Percentiles rank a stretch among this genome's conserved stretches.
Evolutionary conservation across 2,797 vertebrate species (phyloP).

Genomic region (Amniataba percoides): DNA sequence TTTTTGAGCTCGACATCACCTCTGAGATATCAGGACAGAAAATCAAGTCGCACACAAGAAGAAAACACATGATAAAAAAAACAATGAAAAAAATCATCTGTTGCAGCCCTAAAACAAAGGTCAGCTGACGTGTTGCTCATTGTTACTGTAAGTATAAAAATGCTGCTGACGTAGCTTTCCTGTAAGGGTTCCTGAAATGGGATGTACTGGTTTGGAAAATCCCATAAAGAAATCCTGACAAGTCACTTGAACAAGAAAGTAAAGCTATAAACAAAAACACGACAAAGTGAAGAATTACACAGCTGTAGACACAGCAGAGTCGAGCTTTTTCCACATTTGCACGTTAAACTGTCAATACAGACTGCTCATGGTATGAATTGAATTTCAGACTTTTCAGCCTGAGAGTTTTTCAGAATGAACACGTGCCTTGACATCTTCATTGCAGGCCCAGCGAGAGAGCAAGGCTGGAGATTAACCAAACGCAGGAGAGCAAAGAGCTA

Average conservation of each 20-base stretch:
- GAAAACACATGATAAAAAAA: too few species aligned
- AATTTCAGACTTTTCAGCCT: constrained; percentile 2
- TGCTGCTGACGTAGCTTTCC: too few species aligned
- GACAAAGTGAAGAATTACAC: background rate
- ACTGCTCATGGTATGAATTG: background rate
- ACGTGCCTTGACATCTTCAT: background rate
- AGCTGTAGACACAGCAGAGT: too few species aligned
- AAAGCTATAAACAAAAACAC: background rate
- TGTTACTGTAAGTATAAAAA: background rate
- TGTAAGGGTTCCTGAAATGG: background rate
- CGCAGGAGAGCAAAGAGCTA: background rate
- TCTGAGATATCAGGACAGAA: too few species aligned
- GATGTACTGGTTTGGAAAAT: background rate
- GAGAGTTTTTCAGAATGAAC: background rate
- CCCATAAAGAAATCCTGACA: background rate
- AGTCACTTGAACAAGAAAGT: background rate
- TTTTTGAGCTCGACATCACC: background rate
- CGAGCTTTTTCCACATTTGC: background rate
- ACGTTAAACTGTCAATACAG: background rate
- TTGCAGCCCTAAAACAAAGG: background rate
- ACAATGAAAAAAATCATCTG: background rate
- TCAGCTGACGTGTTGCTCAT: background rate
- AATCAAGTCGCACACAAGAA: too few species aligned
- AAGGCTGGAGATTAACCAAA: background rate
- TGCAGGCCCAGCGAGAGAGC: background rate